Base-by-base conservation (phyloP, 2,888 invertebrate species). In the Eristalis tenax region DNA sequence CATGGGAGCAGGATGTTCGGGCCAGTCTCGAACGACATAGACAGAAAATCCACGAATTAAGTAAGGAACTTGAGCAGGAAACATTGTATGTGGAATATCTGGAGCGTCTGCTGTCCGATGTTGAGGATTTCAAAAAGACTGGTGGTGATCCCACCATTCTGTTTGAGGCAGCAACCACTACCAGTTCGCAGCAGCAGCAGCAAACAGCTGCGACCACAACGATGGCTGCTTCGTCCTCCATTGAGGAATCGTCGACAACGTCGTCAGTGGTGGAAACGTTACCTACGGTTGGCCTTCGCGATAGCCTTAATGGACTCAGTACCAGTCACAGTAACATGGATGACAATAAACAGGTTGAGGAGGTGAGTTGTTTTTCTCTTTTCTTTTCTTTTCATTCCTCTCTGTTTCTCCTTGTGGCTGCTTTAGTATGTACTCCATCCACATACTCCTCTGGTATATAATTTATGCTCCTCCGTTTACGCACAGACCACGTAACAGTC, bases 1-100 rank as follows among this genome's bases (percentile, higher is more conserved):
- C 97, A 92, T 97, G 97, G 97, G 97, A 97, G 93, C 97, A 97
- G 94, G 97, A 98, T 94, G 97, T 98, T 92, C 95, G 97, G 92
- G 97, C 97, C 90, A 97, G 97, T 94, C 95, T 98, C 91, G 95
- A 96, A 91, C 97, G 97, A 93, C 98, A 98, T 94, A 97, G 97
- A 94, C 96, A 96, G 93, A 97, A 97, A 94, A 97, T 97, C 89
- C 94, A 95, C 89, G 95, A 96, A 90, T 94, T 98, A 78, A 95
- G 96, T 92, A 97, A 97, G 92, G 97, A 98, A 93, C 94, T 98
- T 89, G 97, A 97, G 92, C 97, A 98, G 92, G 98, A 98, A 93
- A 96, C 97, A 91, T 96, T 97, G 91, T 98, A 98, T 91, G 97
- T 98, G 13, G 97, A 97, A 92, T 98, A 98, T 93, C 94, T 98